Conservation (phyloP, 30 jellyfish, hydroid and myxozoan genomes). For the Chrysaora quinquecirrha region DNA sequence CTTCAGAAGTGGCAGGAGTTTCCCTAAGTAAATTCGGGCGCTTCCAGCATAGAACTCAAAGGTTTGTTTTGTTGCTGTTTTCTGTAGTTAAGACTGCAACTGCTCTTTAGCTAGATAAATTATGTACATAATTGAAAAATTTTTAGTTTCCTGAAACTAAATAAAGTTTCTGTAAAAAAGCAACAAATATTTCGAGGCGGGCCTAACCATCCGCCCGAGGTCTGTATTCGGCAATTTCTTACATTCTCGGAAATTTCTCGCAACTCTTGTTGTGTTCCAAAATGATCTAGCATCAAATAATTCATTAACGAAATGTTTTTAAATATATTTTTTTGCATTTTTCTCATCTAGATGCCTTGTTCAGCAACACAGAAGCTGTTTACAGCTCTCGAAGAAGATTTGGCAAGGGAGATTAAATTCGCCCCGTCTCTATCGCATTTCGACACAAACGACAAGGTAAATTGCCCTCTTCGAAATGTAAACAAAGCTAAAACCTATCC, state of each 20-base stretch:
- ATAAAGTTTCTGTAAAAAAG: too few relatives aligned
- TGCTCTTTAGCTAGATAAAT: too few relatives aligned
- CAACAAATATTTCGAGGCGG: too few relatives aligned
- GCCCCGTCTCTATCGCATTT: slow-evolving; percentile 56
- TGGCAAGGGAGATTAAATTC: slow-evolving; percentile 46
- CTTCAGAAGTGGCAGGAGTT: too few relatives aligned
- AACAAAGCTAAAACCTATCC: too few relatives aligned
- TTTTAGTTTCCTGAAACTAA: too few relatives aligned
- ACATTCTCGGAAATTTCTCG: not conserved
- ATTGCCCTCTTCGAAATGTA: not conserved
- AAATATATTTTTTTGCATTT: not conserved
- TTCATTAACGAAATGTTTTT: not conserved
- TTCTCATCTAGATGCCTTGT: slow-evolving; percentile 71
- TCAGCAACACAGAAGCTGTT: slow-evolving; percentile 63
- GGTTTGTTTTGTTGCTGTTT: too few relatives aligned
- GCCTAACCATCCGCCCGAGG: not conserved
- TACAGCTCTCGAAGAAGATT: slow-evolving; percentile 49
- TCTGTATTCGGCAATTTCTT: not conserved
- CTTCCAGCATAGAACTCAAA: too few relatives aligned
- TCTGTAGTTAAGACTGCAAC: too few relatives aligned
- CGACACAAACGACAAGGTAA: slow-evolving; percentile 55
- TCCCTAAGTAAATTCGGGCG: too few relatives aligned
- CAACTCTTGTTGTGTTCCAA: not conserved
- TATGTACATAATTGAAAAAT: too few relatives aligned
- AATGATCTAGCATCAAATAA: not conserved